These are phyloP conservation scores for Noctua fimbriata DNA, from an alignment of 2,888 invertebrate species.

Conservation along the genomic window DNA sequence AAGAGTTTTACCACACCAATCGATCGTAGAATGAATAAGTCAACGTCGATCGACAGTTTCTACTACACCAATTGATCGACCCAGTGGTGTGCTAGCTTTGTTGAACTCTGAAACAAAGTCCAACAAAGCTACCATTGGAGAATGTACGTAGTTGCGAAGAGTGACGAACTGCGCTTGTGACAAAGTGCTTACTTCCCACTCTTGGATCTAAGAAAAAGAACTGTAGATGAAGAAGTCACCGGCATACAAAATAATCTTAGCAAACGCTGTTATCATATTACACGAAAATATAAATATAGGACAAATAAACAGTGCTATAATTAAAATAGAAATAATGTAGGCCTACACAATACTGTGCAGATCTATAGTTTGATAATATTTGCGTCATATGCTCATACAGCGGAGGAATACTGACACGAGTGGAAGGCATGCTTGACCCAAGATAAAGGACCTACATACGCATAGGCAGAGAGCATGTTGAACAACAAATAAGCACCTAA, in stretches of 20 bases:
- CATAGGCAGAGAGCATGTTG: conserved; percentile 22
- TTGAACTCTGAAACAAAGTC: not conserved
- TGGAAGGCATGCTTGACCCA: conserved; percentile 56
- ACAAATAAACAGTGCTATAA: conserved; percentile 14
- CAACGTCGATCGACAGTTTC: too few relatives aligned
- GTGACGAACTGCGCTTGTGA: not conserved
- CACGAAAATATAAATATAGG: conserved; percentile 32
- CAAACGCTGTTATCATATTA: conserved; percentile 25
- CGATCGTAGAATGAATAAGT: too few relatives aligned
- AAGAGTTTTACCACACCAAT: not conserved
- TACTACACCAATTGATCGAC: too few relatives aligned
- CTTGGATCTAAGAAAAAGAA: not conserved
- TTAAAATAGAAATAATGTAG: conserved; percentile 45
- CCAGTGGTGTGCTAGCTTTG: not conserved
- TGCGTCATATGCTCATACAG: conserved; percentile 52
- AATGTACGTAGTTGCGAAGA: not conserved
- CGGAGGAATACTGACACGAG: conserved; percentile 47
- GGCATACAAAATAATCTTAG: not conserved
- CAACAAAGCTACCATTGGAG: not conserved
- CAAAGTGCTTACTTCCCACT: not conserved
- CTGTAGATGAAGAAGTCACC: not conserved
- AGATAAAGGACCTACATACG: conserved; percentile 58
- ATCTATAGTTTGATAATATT: conserved; percentile 55
- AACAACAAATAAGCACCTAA: conserved; percentile 40
- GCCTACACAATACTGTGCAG: conserved; percentile 31